phyloP scores from a whole-genome alignment of 1,140 invertebrate genomes.

The Oreohelix idahoensis region DNA sequence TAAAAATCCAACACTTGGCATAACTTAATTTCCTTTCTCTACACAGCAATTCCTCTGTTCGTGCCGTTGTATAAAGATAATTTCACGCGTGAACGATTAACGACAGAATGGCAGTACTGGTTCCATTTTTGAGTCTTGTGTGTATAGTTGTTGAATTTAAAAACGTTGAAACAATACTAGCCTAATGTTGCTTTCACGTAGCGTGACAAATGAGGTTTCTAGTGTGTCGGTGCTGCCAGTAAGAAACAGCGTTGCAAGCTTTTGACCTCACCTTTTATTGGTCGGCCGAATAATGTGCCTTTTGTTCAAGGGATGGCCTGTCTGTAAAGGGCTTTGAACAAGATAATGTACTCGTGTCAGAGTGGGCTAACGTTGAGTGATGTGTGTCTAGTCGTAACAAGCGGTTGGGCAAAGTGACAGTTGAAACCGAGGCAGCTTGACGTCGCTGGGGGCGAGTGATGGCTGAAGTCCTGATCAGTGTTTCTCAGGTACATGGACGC shows the following conservation, averaged over 20 bases:
- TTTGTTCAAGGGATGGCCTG: background rate
- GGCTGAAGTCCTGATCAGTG: too few species aligned
- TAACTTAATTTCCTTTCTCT: too few species aligned
- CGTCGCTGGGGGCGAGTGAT: too few species aligned
- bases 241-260: background rate
- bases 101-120: background rate
- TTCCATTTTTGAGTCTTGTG: background rate
- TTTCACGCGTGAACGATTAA: background rate
- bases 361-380: background rate
- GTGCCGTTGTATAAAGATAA: background rate
- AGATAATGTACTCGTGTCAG: slow-evolving; percentile 4
- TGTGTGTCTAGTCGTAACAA: background rate
- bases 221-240: background rate
- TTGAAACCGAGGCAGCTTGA: too few species aligned
- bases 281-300: background rate
- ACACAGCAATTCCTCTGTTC: too few species aligned
- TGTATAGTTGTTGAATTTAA: background rate
- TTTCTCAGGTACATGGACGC: too few species aligned
- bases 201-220: background rate
- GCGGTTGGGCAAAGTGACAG: background rate
- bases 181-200: background rate
- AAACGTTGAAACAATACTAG: background rate
- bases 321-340: background rate
- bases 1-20: too few species aligned
- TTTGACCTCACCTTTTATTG: background rate